Percentiles rank a stretch among this genome's conserved stretches.
These are phyloP conservation scores for Erythrolamprus reginae DNA, from an alignment of 2,113 vertebrate species.

Conservation along the genomic window DNA sequence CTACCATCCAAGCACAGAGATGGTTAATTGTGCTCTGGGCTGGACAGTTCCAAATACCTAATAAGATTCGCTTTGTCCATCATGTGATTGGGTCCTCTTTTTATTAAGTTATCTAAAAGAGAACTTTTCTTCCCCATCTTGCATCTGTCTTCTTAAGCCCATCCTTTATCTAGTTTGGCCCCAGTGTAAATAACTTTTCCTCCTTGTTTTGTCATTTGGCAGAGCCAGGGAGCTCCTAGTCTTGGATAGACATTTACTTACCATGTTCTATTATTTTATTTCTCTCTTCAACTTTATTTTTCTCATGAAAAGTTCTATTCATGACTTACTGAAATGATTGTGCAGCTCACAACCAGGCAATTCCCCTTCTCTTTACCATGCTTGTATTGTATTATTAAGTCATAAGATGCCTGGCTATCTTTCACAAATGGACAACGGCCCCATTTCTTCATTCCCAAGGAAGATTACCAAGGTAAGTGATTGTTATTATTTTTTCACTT, in stretches of 20 bases:
- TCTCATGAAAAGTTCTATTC: neutral
- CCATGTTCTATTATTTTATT: neutral
- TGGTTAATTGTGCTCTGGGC: neutral
- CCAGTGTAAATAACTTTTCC: neutral
- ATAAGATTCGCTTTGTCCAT: neutral
- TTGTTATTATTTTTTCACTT: neutral
- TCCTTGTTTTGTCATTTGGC: neutral
- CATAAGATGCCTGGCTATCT: neutral
- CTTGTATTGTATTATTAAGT: neutral
- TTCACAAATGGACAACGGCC: neutral
- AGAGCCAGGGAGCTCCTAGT: rapidly evolving
- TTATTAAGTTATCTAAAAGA: neutral
- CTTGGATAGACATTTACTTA: neutral
- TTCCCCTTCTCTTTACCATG: neutral
- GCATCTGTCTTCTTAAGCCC: neutral
- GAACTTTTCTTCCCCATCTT: neutral
- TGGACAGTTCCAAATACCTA: neutral
- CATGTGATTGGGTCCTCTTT: constrained; percentile 16
- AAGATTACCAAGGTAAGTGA: constrained; percentile 48
- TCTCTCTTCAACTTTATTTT: neutral
- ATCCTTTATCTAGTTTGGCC: neutral
- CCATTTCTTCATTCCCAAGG: neutral
- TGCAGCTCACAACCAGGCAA: neutral
- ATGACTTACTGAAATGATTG: constrained; percentile 5
- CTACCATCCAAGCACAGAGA: neutral